Conservation (phyloP, 1,140 invertebrate genomes). For the Arion vulgaris region DNA sequence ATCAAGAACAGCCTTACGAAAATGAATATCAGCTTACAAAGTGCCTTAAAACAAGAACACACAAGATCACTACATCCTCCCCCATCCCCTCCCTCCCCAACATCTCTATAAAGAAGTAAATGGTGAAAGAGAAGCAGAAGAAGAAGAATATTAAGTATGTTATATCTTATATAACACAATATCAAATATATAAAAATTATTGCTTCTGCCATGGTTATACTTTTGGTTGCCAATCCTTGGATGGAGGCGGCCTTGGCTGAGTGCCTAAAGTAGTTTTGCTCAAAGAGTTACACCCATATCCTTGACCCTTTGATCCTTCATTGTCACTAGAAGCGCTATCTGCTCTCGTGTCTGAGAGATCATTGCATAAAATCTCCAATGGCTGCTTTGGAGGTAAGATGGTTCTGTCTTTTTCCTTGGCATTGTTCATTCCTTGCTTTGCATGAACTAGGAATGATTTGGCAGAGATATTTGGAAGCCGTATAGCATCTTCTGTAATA, state of each 20-base stretch:
- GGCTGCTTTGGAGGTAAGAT: slow-evolving; percentile 10
- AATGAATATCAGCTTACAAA: too few species aligned
- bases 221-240: not conserved
- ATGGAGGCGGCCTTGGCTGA: not conserved
- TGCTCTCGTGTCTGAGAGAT: slow-evolving; percentile 22
- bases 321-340: slow-evolving; percentile 1
- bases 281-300: not conserved
- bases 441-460: slow-evolving; percentile 43
- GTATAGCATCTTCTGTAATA: slow-evolving; percentile 17
- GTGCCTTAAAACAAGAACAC: too few species aligned
- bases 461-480: slow-evolving; percentile 38
- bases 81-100: too few species aligned
- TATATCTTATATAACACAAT: too few species aligned
- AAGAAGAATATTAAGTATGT: too few species aligned
- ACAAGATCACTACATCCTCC: too few species aligned
- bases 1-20: too few species aligned
- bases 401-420: not conserved
- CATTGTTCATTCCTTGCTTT: slow-evolving; percentile 31
- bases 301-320: not conserved
- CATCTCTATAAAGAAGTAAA: too few species aligned
- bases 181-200: too few species aligned
- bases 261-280: not conserved
- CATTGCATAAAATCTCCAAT: slow-evolving; percentile 35
- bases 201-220: not conserved
- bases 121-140: too few species aligned